Evolutionary conservation across 2,113 vertebrate species (phyloP).

Genomic region (Odontesthes bonariensis): DNA sequence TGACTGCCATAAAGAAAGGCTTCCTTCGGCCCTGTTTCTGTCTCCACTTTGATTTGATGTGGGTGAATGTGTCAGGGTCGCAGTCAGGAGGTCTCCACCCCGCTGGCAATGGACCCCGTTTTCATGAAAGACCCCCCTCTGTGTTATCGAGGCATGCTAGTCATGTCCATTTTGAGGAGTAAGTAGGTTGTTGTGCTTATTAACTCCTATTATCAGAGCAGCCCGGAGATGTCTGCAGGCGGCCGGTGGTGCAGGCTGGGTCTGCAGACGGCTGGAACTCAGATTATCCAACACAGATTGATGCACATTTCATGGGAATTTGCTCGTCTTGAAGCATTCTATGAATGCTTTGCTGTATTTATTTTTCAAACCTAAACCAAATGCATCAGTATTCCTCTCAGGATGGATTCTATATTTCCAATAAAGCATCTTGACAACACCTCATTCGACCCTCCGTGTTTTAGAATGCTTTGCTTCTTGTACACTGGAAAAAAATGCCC

Average conservation of each 20-base stretch:
- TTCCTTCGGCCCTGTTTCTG: conserved; percentile 39
- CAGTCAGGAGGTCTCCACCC: conserved; percentile 71
- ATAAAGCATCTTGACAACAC: too few relatives aligned
- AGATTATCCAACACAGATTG: conserved; percentile 9
- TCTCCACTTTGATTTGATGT: conserved; percentile 65
- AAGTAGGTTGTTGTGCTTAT: conserved; percentile 80
- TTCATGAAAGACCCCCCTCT: conserved; percentile 66
- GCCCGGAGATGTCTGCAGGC: conserved; percentile 60
- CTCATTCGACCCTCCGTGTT: too few relatives aligned
- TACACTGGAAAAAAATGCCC: too few relatives aligned
- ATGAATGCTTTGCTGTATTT: neutral
- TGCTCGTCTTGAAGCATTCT: neutral
- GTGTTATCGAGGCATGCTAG: conserved; percentile 73
- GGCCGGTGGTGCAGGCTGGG: conserved; percentile 39
- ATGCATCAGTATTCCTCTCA: too few relatives aligned
- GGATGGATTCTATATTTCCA: too few relatives aligned
- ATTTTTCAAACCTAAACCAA: too few relatives aligned
- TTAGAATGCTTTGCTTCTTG: too few relatives aligned
- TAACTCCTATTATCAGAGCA: conserved; percentile 73
- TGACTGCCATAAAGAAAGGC: conserved; percentile 6
- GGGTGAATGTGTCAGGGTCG: conserved; percentile 71
- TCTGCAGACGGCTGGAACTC: conserved; percentile 35
- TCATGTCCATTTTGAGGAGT: conserved; percentile 71
- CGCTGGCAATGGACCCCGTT: conserved; percentile 60
- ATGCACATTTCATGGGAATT: neutral